These are phyloP conservation scores for Drosophila lini DNA, from an alignment of 1,140 invertebrate species.

Conservation along the genomic window DNA sequence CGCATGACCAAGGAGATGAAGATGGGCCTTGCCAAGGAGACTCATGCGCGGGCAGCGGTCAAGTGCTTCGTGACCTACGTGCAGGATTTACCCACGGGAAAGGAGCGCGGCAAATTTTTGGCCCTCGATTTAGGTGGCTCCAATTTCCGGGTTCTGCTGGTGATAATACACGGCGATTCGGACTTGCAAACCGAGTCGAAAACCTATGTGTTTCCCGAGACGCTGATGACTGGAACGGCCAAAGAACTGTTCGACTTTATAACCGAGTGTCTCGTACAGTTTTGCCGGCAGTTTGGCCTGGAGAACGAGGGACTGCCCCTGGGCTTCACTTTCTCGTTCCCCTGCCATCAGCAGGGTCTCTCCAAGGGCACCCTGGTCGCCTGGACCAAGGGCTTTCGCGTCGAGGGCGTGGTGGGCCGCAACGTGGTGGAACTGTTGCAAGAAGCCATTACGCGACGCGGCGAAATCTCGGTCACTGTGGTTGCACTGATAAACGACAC, in stretches of 20 bases:
- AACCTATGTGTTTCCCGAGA: conserved; percentile 95
- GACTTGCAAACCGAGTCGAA: conserved; percentile 95
- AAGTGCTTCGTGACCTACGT: conserved; percentile 94
- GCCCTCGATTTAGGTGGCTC: conserved; percentile 99
- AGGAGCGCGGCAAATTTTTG: conserved; percentile 97
- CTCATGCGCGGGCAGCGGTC: conserved; percentile 91
- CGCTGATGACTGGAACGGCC: conserved; percentile 95
- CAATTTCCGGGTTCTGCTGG: conserved; percentile 97
- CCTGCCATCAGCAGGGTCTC: conserved; percentile 94
- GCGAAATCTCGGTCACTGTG: conserved; percentile 88
- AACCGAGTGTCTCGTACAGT: conserved; percentile 96
- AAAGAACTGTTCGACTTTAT: conserved; percentile 97
- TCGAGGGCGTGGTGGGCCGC: conserved; percentile 86
- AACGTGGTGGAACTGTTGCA: conserved; percentile 94
- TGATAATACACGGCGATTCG: conserved; percentile 90
- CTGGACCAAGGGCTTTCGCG: conserved; percentile 90
- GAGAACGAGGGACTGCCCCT: conserved; percentile 86
- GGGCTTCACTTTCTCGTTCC: conserved; percentile 99
- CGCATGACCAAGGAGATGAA: conserved; percentile 91
- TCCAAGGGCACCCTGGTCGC: conserved; percentile 93
- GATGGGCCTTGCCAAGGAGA: conserved; percentile 91
- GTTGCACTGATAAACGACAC: conserved; percentile 98
- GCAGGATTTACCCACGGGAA: conserved; percentile 96
- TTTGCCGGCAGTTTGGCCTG: conserved; percentile 91
- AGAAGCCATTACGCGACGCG: conserved; percentile 88